Evolutionary conservation across 2,888 invertebrate species (phyloP).

Genomic region (Schrankia costaestrigalis): DNA sequence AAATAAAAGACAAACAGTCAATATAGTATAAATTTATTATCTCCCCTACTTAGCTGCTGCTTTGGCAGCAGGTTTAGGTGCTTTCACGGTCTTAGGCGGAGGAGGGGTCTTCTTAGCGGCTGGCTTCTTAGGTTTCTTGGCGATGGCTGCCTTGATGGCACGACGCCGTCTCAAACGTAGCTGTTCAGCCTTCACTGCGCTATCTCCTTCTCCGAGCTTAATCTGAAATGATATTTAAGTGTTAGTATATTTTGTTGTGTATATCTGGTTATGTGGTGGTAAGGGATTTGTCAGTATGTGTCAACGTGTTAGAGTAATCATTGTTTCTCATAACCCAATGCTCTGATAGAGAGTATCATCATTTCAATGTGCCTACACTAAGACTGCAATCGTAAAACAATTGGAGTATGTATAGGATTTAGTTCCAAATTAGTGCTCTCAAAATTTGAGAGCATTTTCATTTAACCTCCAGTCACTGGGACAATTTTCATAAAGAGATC

Average conservation of each 20-base stretch:
- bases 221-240: too few relatives aligned
- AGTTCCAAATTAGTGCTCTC: too few relatives aligned
- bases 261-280: background rate
- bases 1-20: conserved; percentile 10
- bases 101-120: conserved; percentile 68
- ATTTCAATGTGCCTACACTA: too few relatives aligned
- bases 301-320: conserved; percentile 76
- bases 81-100: conserved; percentile 45
- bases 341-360: conserved; percentile 75
- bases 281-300: conserved; percentile 51
- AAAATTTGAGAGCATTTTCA: too few relatives aligned
- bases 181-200: conserved; percentile 73
- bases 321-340: conserved; percentile 75
- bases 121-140: conserved; percentile 78
- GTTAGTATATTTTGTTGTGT: background rate
- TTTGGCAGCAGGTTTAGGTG: conserved; percentile 37
- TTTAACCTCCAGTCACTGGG: too few relatives aligned
- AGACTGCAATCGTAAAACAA: too few relatives aligned
- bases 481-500: too few relatives aligned
- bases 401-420: too few relatives aligned
- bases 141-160: conserved; percentile 72
- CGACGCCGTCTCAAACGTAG: conserved; percentile 74
- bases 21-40: conserved; percentile 42
- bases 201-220: conserved; percentile 64
- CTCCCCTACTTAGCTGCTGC: conserved; percentile 39